Evolutionary conservation across 2,888 invertebrate genomes (phyloP).

Genomic region (Minunthozetes semirufus): DNA sequence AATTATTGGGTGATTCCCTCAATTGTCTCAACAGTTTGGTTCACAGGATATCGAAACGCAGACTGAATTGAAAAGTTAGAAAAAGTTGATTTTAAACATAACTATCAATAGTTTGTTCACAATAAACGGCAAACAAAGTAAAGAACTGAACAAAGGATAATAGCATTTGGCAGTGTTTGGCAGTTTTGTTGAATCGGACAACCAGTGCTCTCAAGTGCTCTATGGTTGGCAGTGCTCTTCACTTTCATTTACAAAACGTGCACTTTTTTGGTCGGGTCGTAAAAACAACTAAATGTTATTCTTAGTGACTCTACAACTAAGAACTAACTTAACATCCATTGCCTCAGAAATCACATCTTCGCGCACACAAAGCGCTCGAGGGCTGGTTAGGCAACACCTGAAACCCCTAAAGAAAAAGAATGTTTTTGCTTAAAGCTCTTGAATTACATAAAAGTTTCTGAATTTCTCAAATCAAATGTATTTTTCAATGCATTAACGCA

Average conservation of each 20-base stretch:
- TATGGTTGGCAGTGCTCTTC: neutral
- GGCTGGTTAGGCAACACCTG: neutral
- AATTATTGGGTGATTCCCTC: too few species aligned
- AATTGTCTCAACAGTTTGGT: too few species aligned
- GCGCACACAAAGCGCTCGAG: neutral
- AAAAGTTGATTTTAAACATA: too few species aligned
- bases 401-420: slow-evolving; percentile 10
- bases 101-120: too few species aligned
- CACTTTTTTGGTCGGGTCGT: slow-evolving; percentile 9
- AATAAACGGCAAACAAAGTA: neutral
- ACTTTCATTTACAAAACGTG: slow-evolving; percentile 25
- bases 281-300: neutral
- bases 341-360: slow-evolving; percentile 2
- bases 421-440: neutral
- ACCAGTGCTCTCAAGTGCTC: neutral
- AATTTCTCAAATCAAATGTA: slow-evolving; percentile 4
- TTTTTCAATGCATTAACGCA: slow-evolving; percentile 10
- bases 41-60: too few species aligned
- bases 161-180: neutral
- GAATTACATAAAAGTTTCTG: neutral
- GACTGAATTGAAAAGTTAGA: too few species aligned
- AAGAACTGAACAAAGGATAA: neutral
- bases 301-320: neutral
- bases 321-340: neutral
- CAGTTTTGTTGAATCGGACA: neutral